Base-by-base conservation (phyloP, 1,140 invertebrate genomes). In the Drosophila kanapiae region DNA sequence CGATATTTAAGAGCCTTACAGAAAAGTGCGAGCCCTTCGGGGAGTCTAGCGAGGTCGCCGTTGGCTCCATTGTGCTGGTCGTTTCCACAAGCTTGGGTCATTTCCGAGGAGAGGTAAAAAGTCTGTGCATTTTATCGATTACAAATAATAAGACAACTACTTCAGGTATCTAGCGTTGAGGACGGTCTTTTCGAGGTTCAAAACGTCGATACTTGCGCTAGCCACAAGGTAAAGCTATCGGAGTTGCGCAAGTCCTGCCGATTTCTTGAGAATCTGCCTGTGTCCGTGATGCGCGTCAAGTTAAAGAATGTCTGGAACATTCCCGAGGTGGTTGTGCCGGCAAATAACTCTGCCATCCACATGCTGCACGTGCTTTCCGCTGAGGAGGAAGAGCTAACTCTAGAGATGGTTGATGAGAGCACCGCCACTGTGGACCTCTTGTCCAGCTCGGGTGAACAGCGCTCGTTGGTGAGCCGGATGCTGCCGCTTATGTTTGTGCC, bases 171-270 rank as follows among this genome's bases (percentile, higher is more conserved):
- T 29, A 42, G 27, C 0, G 3, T 9, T 2, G 31, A 42, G 0
- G 43, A 51, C 9, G 45, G 18, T 11, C 6, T 16, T 0, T 88
- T 43, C 33, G 14, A 3, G 16, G 85, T 88, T 0, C 23, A 16
- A 1, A 88, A 88, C 37, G 62, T 90, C 18, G 84, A 88, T 10
- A 63, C 58, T 1, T 81, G 85, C n/a, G 49, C 49, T 8, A 27
- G 18, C 4, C 61, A 81, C 16, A 11, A 8, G 0, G 62, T 84
- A n/a, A 9, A 49, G 0, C 14, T 14, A 0, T 13, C 47, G 1
- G 14, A 29, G n/a, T 8, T 88, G 11, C 85, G 81, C n/a, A 78
- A 16, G 40, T 18, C 84, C 1, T 88, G 84, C 14, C 62, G 35
- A 2, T 90, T 88, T n/a, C 13, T 88, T 1, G 74, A 78, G 3